Evolutionary conservation across 1,140 invertebrate species (phyloP), one percentile per base, ranked within the genome.

Genomic region (Sminthurinus signatus): DNA sequence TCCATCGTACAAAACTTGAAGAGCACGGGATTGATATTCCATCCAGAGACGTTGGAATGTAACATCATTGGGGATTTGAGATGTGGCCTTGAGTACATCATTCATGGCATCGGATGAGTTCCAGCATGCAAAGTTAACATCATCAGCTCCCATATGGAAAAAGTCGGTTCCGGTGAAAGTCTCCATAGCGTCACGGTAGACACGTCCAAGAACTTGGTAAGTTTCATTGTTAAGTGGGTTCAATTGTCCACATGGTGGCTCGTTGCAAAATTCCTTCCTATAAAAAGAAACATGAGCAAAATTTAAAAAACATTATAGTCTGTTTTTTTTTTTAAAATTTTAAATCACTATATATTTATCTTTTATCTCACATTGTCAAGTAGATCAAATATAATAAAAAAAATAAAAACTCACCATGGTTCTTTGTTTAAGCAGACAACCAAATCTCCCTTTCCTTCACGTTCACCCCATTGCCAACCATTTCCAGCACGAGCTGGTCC

Each of bases 111-210:
- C 72, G 0, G 84, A 86, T 1, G 84, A 82, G 72, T 88, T 89
- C 90, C 90, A 93, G 73, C 89, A 93, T 29, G 78, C 77, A 21
- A 85, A 77, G 50, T 82, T 85, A 0, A 89, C 88, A 73, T 93
- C 89, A 73, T 92, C 89, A 0, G 89, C 90, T 27, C 90, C 90
- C 88, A 92, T 91, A 72, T 93, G 90, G 76, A 92, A 92, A 1
- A 92, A 79, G 72, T 89, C 87, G 0, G 87, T 82, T 25, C 60
- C 64, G 14, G 46, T 23, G 43, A 72, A 72, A 39, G 65, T 60
- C 17, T 72, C 70, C 2, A 72, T 25, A 19, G 70, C 70, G 29
- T 72, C 70, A 29, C 70, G 60, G 62, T 72, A 72, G n/a, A 72
- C 60, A 15, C 70, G 60, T 1, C 67, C 67, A 32, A 72, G 25